Conservation (phyloP, 2,888 invertebrate species). For the Buathra laborator region DNA sequence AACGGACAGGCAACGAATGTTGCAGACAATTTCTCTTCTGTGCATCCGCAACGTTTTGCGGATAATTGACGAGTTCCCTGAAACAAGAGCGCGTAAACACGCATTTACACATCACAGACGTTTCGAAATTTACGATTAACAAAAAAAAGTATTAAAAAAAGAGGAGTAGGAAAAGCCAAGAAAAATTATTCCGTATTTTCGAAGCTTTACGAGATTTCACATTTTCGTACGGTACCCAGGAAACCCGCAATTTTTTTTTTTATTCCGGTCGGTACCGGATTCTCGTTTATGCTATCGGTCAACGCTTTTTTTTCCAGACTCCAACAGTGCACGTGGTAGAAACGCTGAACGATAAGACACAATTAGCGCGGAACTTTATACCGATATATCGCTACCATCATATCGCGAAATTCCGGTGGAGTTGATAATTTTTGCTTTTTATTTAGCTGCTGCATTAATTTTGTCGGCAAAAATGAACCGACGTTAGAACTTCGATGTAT, state of each 20-base stretch:
- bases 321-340: not conserved
- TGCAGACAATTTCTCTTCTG: slow-evolving; percentile 4
- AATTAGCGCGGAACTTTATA: not conserved
- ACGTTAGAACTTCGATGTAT: no score
- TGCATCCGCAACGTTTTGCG: slow-evolving; percentile 7
- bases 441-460: not conserved
- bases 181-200: not conserved
- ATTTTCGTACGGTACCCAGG: not conserved
- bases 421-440: not conserved
- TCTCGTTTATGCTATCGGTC: slow-evolving; percentile 12
- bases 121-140: slow-evolving; percentile 2
- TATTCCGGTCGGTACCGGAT: not conserved
- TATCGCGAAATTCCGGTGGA: not conserved
- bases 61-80: slow-evolving; percentile 48
- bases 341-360: not conserved
- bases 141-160: not conserved
- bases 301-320: slow-evolving; percentile 2
- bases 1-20: slow-evolving; percentile 19
- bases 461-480: not conserved
- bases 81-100: slow-evolving; percentile 57
- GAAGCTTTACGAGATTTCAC: not conserved
- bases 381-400: slow-evolving; percentile 4
- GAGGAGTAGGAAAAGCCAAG: not conserved
- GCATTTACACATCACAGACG: slow-evolving; percentile 29
- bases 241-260: not conserved